Conservation (phyloP, 2,797 vertebrate genomes). For the Clarias pachynema region DNA sequence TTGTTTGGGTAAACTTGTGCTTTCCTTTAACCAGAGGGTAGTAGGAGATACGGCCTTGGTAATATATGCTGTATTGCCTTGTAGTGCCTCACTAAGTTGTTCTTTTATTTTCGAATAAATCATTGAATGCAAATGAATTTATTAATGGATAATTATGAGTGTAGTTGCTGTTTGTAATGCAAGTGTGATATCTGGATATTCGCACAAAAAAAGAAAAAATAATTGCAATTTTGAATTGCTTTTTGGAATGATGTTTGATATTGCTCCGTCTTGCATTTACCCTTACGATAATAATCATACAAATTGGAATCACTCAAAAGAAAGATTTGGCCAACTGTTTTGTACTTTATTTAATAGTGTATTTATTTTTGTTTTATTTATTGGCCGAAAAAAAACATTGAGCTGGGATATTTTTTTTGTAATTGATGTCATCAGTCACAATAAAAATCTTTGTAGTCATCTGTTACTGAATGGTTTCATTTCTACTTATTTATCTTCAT, state of each 20-base stretch:
- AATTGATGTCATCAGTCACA: slow-evolving; percentile 73
- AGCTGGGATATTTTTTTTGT: slow-evolving; percentile 68
- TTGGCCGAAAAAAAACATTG: slow-evolving; percentile 67
- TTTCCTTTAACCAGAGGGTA: slow-evolving; percentile 7
- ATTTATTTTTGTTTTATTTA: slow-evolving; percentile 86
- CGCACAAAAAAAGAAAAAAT: slow-evolving; percentile 20
- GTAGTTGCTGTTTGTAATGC: slow-evolving; percentile 34
- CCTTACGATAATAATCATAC: neutral
- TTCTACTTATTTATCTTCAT: neutral
- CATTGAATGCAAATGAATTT: slow-evolving; percentile 32
- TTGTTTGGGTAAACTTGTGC: neutral
- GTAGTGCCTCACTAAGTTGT: slow-evolving; percentile 38
- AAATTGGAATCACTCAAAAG: slow-evolving; percentile 29
- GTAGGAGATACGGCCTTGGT: neutral
- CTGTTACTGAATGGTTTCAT: slow-evolving; percentile 15
- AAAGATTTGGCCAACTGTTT: slow-evolving; percentile 67
- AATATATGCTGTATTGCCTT: slow-evolving; percentile 21
- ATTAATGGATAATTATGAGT: slow-evolving; percentile 22
- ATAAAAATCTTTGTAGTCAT: slow-evolving; percentile 63
- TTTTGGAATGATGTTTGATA: slow-evolving; percentile 9
- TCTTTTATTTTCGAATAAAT: slow-evolving; percentile 28
- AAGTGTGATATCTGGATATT: slow-evolving; percentile 39
- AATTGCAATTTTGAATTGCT: slow-evolving; percentile 35
- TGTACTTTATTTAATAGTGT: slow-evolving; percentile 82
- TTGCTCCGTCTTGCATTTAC: slow-evolving; percentile 15